Percentiles rank a stretch among this genome's conserved stretches.
Evolutionary conservation across 2,888 invertebrate genomes (phyloP).

Genomic region (Diarsia rubi): DNA sequence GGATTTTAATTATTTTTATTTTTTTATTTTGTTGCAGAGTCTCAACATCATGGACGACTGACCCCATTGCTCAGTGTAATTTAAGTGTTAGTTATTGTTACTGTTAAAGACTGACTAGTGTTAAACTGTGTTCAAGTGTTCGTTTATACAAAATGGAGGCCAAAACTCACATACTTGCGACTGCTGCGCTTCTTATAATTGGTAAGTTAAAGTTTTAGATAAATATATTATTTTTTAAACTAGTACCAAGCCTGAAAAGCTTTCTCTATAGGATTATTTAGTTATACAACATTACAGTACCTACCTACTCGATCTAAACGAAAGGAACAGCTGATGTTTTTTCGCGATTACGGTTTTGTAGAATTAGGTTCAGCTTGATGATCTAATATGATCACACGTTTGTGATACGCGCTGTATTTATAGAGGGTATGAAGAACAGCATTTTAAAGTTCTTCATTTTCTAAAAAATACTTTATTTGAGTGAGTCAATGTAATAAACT

Average conservation of each 20-base stretch:
- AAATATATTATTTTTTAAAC: not conserved
- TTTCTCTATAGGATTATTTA: not conserved
- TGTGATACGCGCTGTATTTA: too few relatives aligned
- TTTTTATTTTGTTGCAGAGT: constrained; percentile 79
- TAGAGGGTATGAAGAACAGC: too few relatives aligned
- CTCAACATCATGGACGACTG: constrained; percentile 81
- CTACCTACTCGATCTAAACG: too few relatives aligned
- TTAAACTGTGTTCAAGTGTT: constrained; percentile 64
- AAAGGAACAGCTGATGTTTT: too few relatives aligned
- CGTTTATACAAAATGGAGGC: constrained; percentile 74
- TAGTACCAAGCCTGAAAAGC: not conserved
- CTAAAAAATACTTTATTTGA: too few relatives aligned
- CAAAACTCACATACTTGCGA: constrained; percentile 69
- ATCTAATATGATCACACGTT: too few relatives aligned
- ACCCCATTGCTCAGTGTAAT: constrained; percentile 62
- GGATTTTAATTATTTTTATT: constrained; percentile 34
- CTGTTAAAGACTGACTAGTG: constrained; percentile 71
- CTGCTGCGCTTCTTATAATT: constrained; percentile 71
- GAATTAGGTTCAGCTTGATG: too few relatives aligned
- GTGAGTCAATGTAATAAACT: too few relatives aligned
- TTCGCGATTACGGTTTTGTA: too few relatives aligned
- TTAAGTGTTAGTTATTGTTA: constrained; percentile 50
- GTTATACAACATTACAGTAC: too few relatives aligned
- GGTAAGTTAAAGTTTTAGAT: constrained; percentile 74
- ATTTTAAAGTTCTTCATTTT: too few relatives aligned